Conservation (phyloP, 1,140 invertebrate genomes). For the Trichogramma pretiosum region DNA sequence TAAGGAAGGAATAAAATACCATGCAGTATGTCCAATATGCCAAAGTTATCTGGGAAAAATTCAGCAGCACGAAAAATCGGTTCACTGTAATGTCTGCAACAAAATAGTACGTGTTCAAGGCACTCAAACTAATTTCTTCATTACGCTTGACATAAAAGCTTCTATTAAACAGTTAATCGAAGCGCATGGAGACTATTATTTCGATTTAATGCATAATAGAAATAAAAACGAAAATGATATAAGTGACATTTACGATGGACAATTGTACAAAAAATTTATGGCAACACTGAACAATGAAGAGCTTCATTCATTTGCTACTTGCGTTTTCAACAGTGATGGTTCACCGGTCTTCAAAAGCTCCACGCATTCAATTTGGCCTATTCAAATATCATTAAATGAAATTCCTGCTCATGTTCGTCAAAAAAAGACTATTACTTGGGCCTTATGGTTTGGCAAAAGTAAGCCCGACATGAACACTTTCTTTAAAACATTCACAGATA, state of each 20-base stretch:
- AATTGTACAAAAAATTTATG: slow-evolving; percentile 10
- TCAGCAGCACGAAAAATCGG: too few relatives aligned
- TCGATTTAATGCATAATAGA: slow-evolving; percentile 5
- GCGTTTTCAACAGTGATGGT: slow-evolving; percentile 14
- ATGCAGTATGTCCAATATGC: slow-evolving; percentile 18
- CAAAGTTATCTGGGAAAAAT: too few relatives aligned
- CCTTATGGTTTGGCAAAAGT: slow-evolving; percentile 15
- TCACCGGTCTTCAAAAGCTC: slow-evolving; percentile 13
- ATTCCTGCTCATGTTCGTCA: slow-evolving; percentile 10
- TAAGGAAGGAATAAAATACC: slow-evolving; percentile 6
- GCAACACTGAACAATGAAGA: neutral
- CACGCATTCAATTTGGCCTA: slow-evolving; percentile 13
- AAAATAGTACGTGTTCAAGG: slow-evolving; percentile 8
- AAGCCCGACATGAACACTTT: slow-evolving; percentile 18
- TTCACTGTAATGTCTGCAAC: too few relatives aligned
- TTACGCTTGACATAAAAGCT: slow-evolving; percentile 10
- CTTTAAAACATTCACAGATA: slow-evolving; percentile 9
- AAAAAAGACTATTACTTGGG: slow-evolving; percentile 5
- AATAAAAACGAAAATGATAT: slow-evolving; percentile 4
- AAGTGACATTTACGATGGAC: slow-evolving; percentile 15
- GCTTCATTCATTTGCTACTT: slow-evolving; percentile 8
- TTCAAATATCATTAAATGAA: slow-evolving; percentile 15
- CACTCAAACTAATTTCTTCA: slow-evolving; percentile 15
- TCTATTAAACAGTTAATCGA: slow-evolving; percentile 11
- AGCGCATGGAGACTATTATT: slow-evolving; percentile 9